Base-by-base conservation (phyloP, 2,888 invertebrate genomes). In the Heliconius hortense region DNA sequence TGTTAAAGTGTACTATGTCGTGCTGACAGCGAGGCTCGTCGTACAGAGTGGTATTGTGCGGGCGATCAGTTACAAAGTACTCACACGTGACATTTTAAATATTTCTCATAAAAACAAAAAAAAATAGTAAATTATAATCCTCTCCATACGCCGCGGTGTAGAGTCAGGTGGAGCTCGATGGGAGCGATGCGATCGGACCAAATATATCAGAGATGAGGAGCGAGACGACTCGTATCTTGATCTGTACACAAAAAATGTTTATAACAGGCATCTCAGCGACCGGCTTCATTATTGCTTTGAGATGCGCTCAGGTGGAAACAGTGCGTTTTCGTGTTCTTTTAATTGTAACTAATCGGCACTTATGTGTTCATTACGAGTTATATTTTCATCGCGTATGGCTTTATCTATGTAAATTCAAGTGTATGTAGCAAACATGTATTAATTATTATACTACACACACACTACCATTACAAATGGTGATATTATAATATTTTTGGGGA, bases 21-120 rank as follows among this genome's bases (percentile, higher is more conserved):
- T 10, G 72, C n/a, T 35, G 69, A 21, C 56, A 21, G 71, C 66
- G 59, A 43, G 4, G 15, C 43, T 43, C 66, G 68, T 68, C 78
- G 77, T 84, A 82, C 84, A 78, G 83, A 85, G 80, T 77, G 74
- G 82, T 78, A 84, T 83, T 83, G 84, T 85, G 79, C 64, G 68
- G 76, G 73, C 81, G 80, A 83, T 82, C 83, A 81, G 81, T 39
- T 39, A 11, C 11, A 39, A 39, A 39, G 39, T 39, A 39, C 1
- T 39, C 39, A 39, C 39, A 43, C 39, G 35, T 35, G 35, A 35
- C 35, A 35, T 35, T 35, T 43, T 43, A 15, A 43, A 43, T 43
- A 43, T 15, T 43, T 43, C 43, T 15, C 15, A 43, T 43, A 43
- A 43, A 4, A 15, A 15, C 15, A 18, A 21, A 48, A 48, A 18